Evolutionary conservation across 2,888 invertebrate species (phyloP), one percentile per base, ranked within the genome.

Genomic region (Gerris lacustris): DNA sequence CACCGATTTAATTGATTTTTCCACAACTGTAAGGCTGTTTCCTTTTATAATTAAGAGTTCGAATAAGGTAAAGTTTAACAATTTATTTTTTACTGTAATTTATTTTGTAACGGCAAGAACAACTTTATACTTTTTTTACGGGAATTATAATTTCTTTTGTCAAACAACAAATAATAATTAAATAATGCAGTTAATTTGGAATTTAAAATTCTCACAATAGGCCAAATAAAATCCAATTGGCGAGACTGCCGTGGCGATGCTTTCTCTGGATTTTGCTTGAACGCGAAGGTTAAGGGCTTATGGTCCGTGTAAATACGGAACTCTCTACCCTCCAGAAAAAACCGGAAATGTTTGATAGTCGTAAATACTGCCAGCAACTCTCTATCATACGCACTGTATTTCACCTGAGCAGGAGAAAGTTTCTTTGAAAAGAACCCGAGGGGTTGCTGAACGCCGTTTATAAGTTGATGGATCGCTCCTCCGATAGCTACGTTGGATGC

Each of bases 341-440:
- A 45, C 7, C 45, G 31, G 18, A 73, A 73, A 45, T 63, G 66
- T 6, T 76, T 71, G 69, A 69, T 69, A 55, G 69, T 66, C 44
- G 73, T 81, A 80, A 5, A 80, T 47, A 70, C 82, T 80, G 72
- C 80, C 81, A 44, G 77, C 77, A n/a, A 79, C 43, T 72, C 72
- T 15, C 70, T 69, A 64, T 72, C 69, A 66, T 70, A 73, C 1
- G 73, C 47, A 6, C 66, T 78, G 67, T 80, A 81, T 6, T 79
- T 79, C 15, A 47, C 67, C 72, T 82, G 78, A 0, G 79, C 71
- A 6, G 76, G 70, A 31, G 71, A 76, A 5, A 76, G 71, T 63
- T 73, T 74, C 67, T 67, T 69, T 4, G 75, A 76, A 69, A 75
- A 75, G 71, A 76, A 76, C 6, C 66, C 74, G 2, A 78, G 71